These are phyloP conservation scores for Psittacara wagleri DNA, from an alignment of 2,113 vertebrate species.

Conservation along the genomic window DNA sequence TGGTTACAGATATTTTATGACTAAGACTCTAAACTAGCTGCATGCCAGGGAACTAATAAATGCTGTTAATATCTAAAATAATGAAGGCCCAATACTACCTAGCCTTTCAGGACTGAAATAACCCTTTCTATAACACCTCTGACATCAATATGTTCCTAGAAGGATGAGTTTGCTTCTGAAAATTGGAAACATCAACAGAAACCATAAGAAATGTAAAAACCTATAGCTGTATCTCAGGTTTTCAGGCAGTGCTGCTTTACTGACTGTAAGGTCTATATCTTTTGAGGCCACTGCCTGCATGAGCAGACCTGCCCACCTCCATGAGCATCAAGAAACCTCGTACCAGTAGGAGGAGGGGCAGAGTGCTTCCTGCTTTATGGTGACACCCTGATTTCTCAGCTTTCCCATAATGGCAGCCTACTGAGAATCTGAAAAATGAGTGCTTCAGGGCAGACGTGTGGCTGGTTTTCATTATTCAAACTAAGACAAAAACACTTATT, in stretches of 20 bases:
- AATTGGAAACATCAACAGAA: background rate
- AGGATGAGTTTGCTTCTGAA: background rate
- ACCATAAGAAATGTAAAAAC: background rate
- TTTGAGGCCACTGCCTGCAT: background rate
- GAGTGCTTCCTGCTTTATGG: accelerated
- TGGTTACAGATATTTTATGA: background rate
- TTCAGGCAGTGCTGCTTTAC: background rate
- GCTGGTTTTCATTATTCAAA: background rate
- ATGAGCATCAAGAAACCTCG: background rate
- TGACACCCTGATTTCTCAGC: background rate
- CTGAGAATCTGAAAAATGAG: background rate
- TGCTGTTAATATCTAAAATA: background rate
- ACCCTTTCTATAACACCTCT: background rate
- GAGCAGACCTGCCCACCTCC: background rate
- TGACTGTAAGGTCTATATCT: accelerated
- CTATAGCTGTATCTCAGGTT: background rate
- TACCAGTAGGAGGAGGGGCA: background rate
- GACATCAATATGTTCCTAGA: background rate
- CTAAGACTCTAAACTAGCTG: background rate
- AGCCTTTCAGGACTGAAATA: background rate
- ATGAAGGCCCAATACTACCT: background rate
- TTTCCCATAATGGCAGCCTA: background rate
- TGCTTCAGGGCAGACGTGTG: background rate
- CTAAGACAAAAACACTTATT: background rate
- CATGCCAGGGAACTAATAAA: background rate